Conservation (phyloP, 2,888 invertebrate genomes). For the Osmoderma eremita region DNA sequence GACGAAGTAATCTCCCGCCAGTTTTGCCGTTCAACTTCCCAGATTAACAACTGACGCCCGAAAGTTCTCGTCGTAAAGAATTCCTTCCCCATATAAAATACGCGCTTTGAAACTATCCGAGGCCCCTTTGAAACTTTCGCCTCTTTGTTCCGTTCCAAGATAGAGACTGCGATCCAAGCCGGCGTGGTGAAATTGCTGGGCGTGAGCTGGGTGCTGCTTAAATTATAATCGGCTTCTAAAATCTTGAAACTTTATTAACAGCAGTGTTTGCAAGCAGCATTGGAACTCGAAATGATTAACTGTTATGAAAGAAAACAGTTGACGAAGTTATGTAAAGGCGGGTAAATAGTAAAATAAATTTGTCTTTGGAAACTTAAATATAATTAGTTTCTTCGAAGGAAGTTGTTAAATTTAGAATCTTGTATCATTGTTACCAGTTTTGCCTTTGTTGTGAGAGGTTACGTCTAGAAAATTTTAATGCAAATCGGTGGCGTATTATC, state of each 20-base stretch:
- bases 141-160: background rate
- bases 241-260: no score
- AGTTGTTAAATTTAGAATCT: no score
- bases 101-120: slow-evolving; percentile 6
- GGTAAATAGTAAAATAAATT: no score
- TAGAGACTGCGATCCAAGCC: background rate
- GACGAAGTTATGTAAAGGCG: no score
- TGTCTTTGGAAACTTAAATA: no score
- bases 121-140: background rate
- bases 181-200: background rate
- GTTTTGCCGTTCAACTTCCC: background rate
- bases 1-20: slow-evolving; percentile 11
- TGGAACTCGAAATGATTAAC: no score
- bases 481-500: no score
- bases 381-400: no score
- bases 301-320: no score
- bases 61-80: background rate
- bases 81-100: background rate
- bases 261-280: no score
- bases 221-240: slow-evolving; percentile 3
- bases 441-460: no score
- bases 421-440: no score
- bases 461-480: background rate
- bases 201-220: background rate
- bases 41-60: background rate